These are phyloP conservation scores for Strigops habroptila DNA, from an alignment of 2,113 vertebrate species.

Conservation along the genomic window DNA sequence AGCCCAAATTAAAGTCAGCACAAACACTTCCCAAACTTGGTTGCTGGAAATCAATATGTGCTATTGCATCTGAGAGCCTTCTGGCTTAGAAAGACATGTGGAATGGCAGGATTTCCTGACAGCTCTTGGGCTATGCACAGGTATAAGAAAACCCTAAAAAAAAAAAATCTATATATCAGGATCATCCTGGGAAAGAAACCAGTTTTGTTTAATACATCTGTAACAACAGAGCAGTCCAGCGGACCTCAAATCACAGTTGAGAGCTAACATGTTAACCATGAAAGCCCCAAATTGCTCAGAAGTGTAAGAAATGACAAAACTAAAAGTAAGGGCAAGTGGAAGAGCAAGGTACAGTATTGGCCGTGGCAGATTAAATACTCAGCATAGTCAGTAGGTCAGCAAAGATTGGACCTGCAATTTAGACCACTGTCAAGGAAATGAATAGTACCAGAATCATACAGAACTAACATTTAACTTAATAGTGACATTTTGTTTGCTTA, in stretches of 20 bases:
- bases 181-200: neutral
- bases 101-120: neutral
- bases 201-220: neutral
- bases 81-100: neutral
- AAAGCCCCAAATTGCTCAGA: neutral
- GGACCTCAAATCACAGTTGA: neutral
- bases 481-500: neutral
- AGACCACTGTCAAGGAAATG: neutral
- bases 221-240: neutral
- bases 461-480: neutral
- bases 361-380: neutral
- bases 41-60: neutral
- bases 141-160: neutral
- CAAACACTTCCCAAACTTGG: neutral
- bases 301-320: neutral
- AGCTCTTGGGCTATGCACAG: neutral
- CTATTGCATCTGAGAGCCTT: neutral
- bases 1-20: neutral
- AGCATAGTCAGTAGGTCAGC: neutral
- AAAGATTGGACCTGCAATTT: neutral
- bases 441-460: neutral
- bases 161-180: too few relatives aligned
- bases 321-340: neutral
- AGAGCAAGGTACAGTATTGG: neutral
- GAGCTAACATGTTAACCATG: neutral